Percentiles rank a stretch among this genome's conserved stretches.
Conservation (phyloP, 2,797 vertebrate genomes). For the Craterocephalus amniculus region DNA sequence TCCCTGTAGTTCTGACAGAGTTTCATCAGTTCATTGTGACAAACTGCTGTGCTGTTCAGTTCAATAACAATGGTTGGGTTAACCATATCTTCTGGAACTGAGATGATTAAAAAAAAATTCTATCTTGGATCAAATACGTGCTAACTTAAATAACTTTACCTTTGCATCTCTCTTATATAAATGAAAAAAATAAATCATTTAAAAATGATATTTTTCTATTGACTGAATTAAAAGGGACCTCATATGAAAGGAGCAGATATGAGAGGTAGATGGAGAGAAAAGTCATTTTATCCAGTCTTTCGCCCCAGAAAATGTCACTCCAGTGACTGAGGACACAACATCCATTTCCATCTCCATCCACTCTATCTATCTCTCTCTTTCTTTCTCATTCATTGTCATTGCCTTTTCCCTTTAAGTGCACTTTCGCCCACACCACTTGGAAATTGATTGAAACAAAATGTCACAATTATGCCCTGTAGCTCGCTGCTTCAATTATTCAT, state of each 20-base stretch:
- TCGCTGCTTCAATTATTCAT: conserved; percentile 89
- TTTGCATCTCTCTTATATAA: conserved; percentile 12
- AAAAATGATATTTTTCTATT: conserved; percentile 27
- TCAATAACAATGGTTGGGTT: neutral
- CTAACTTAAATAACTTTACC: conserved; percentile 11
- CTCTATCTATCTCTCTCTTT: conserved; percentile 64
- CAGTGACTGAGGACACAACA: conserved; percentile 65
- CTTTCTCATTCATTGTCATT: conserved; percentile 74
- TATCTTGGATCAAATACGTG: neutral
- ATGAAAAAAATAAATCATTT: neutral
- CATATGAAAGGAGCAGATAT: conserved; percentile 32
- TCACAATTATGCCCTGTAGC: conserved; percentile 89
- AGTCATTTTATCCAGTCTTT: conserved; percentile 54
- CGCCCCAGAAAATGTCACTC: conserved; percentile 58
- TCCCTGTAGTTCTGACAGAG: neutral
- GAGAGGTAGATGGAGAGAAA: conserved; percentile 45
- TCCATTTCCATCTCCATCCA: conserved; percentile 66
- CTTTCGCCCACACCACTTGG: conserved; percentile 84
- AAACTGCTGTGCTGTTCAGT: neutral
- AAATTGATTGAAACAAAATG: conserved; percentile 90
- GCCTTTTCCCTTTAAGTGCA: conserved; percentile 84
- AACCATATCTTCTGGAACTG: neutral
- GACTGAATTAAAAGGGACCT: conserved; percentile 23
- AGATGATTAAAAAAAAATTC: neutral
- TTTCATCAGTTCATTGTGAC: neutral